A percentile compares a stretch with the other conserved stretches of the same genome.
phyloP scores from a whole-genome alignment of 2,888 invertebrate species.

The Phalera bucephala region DNA sequence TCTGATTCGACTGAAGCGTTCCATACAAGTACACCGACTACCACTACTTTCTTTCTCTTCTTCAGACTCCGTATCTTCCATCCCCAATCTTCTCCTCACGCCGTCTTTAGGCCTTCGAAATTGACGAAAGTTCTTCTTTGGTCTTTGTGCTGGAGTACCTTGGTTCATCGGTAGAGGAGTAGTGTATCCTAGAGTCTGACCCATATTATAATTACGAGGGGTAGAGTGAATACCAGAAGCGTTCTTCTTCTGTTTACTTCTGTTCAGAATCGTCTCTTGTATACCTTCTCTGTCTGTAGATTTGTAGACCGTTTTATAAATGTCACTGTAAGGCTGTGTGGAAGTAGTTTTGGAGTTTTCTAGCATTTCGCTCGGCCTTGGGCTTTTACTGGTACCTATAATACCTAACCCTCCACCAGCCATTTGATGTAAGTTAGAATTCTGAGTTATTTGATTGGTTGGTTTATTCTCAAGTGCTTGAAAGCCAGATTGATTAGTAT shows the following conservation, averaged over 20 bases:
- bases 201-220: no score
- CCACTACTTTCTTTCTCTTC: constrained; percentile 16
- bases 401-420: constrained; percentile 7
- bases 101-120: neutral
- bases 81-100: no score
- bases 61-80: constrained; percentile 34
- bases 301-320: neutral
- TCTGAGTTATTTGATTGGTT: neutral
- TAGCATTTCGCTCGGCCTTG: no score
- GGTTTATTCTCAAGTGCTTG: neutral
- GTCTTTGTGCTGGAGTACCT: constrained; percentile 5
- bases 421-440: constrained; percentile 4
- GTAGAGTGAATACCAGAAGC: neutral
- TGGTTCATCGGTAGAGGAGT: neutral
- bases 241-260: neutral
- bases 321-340: no score
- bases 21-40: constrained; percentile 32
- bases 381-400: constrained; percentile 2
- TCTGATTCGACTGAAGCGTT: constrained; percentile 22
- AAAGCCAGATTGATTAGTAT: neutral
- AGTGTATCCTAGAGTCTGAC: no score
- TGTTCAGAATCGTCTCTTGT: constrained; percentile 4
- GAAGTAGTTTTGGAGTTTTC: no score
- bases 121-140: constrained; percentile 20
- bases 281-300: constrained; percentile 8